Conservation (phyloP, 2,113 vertebrate genomes). For the Hydrochoerus hydrochaeris region DNA sequence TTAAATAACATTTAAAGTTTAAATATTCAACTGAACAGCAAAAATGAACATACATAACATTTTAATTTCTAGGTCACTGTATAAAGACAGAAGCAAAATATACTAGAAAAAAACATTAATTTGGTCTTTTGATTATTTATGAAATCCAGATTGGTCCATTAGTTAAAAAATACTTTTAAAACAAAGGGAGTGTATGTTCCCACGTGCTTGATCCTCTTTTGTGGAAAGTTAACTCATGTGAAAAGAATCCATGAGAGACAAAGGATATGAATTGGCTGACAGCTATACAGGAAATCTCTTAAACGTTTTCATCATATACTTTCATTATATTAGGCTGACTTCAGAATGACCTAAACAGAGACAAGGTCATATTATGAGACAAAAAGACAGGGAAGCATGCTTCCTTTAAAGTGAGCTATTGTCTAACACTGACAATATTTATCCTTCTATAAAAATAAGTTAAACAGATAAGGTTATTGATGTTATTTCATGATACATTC, state of each 20-base stretch:
- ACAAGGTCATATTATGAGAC: neutral
- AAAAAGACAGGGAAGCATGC: conserved; percentile 55
- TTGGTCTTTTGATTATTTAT: neutral
- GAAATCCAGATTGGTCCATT: conserved; percentile 6
- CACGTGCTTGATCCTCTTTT: neutral
- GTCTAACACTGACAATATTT: conserved; percentile 55
- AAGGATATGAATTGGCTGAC: neutral
- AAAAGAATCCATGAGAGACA: conserved; percentile 11
- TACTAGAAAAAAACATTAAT: conserved; percentile 39
- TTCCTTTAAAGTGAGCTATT: conserved; percentile 25
- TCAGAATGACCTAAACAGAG: conserved; percentile 35
- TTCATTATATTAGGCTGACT: conserved; percentile 49
- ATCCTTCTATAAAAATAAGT: conserved; percentile 62
- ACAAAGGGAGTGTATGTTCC: neutral
- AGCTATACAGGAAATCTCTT: conserved; percentile 24
- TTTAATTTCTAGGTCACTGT: conserved; percentile 58
- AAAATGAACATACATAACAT: conserved; percentile 15
- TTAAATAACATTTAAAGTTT: conserved; percentile 76
- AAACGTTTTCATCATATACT: conserved; percentile 46
- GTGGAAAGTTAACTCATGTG: neutral
- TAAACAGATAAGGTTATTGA: conserved; percentile 39
- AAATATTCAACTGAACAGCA: conserved; percentile 69
- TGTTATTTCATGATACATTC: conserved; percentile 59
- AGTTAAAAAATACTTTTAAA: conserved; percentile 39
- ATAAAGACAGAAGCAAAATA: conserved; percentile 56